A percentile compares a stretch with the other conserved stretches of the same genome.
These are phyloP conservation scores for Ennomos erosarius DNA, from an alignment of 2,888 invertebrate genomes.

Conservation along the genomic window DNA sequence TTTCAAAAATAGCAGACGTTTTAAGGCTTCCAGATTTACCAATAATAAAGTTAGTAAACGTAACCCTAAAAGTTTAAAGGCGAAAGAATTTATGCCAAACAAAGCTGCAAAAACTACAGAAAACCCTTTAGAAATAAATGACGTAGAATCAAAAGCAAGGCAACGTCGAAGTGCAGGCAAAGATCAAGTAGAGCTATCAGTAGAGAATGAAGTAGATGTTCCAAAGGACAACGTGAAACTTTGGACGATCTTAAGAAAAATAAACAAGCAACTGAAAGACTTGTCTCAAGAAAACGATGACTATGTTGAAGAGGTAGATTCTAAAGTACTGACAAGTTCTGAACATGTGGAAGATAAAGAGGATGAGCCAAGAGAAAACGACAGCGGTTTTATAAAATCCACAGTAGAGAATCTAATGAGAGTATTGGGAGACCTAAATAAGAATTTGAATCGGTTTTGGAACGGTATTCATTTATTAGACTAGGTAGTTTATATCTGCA, in stretches of 20 bases:
- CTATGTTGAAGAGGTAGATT: conserved; percentile 42
- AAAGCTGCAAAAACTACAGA: conserved; percentile 17
- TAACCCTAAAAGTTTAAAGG: conserved; percentile 27
- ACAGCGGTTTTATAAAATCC: conserved; percentile 59
- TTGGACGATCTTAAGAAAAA: conserved; percentile 59
- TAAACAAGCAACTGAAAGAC: conserved; percentile 58
- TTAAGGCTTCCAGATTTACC: conserved; percentile 2
- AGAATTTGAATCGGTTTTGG: conserved; percentile 69
- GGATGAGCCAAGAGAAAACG: conserved; percentile 47
- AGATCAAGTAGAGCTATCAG: conserved; percentile 25
- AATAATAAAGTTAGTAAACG: conserved; percentile 29
- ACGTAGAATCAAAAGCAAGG: conserved; percentile 23
- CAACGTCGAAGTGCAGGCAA: conserved; percentile 36
- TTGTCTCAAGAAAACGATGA: conserved; percentile 48
- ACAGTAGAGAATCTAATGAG: conserved; percentile 62
- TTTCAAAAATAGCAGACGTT: conserved; percentile 36
- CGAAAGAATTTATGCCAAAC: conserved; percentile 16
- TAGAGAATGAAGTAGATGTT: conserved; percentile 60
- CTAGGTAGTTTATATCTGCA: conserved; percentile 51
- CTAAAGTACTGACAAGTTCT: conserved; percentile 28
- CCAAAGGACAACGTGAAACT: conserved; percentile 52
- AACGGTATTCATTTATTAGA: conserved; percentile 64
- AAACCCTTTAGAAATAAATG: conserved; percentile 26
- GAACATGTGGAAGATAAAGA: conserved; percentile 53
- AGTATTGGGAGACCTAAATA: conserved; percentile 67